These are phyloP conservation scores for Chelonoidis abingdonii DNA, from an alignment of 2,113 vertebrate species.

Conservation along the genomic window DNA sequence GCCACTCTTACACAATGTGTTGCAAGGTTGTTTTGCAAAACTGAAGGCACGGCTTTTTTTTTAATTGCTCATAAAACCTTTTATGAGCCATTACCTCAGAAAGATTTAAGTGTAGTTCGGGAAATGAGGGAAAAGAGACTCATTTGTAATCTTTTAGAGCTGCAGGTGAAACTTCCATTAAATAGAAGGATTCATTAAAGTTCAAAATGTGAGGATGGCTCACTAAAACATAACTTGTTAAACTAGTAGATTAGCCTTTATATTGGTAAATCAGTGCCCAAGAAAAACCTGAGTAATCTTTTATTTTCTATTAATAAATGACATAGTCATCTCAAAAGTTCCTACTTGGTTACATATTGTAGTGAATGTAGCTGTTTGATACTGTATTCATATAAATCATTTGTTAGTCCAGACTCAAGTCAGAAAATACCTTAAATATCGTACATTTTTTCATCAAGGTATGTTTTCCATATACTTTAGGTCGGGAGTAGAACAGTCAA, in stretches of 20 bases:
- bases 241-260: background rate
- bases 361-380: background rate
- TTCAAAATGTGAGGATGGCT: background rate
- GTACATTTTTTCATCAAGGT: background rate
- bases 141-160: conserved; percentile 1
- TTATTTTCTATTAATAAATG: conserved; percentile 36
- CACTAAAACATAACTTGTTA: background rate
- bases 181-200: background rate
- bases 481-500: background rate
- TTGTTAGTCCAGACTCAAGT: background rate
- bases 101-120: conserved; percentile 20
- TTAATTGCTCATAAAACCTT: conserved; percentile 1
- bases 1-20: background rate
- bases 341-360: conserved; percentile 25
- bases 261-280: background rate
- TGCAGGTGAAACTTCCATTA: background rate
- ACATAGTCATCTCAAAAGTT: background rate
- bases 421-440: background rate
- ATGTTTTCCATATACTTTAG: background rate
- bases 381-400: background rate
- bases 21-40: conserved; percentile 14
- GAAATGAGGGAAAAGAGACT: conserved; percentile 23
- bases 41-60: background rate
- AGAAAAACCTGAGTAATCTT: conserved; percentile 25
- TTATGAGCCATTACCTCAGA: conserved; percentile 41